Conservation (phyloP, 2,888 invertebrate genomes). For the Thysanoteuthis rhombus region DNA sequence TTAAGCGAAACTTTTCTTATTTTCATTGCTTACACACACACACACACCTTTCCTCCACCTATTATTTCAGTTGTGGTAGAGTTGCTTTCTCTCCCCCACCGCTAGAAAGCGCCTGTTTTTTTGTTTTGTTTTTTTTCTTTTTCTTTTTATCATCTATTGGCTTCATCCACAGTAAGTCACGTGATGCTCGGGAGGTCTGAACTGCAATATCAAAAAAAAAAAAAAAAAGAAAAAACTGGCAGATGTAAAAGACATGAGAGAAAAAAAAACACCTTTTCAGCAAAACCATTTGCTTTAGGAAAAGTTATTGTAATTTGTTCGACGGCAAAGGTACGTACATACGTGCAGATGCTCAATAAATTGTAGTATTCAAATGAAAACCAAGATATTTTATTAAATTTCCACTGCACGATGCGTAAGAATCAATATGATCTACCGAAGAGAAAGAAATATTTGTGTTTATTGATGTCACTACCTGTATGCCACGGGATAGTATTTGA, state of each 20-base stretch:
- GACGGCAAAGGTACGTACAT: background rate
- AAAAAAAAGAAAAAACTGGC: background rate
- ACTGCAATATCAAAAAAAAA: too few relatives aligned
- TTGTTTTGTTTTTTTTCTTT: background rate
- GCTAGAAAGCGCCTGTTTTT: background rate
- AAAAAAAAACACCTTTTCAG: background rate
- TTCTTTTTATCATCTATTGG: background rate
- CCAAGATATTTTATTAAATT: too few relatives aligned
- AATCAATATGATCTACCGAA: too few relatives aligned
- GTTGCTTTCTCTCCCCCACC: background rate
- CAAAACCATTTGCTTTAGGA: background rate
- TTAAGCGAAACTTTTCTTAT: background rate
- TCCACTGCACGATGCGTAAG: too few relatives aligned
- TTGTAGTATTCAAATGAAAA: too few relatives aligned
- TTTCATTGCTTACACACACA: background rate
- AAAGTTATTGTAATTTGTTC: background rate
- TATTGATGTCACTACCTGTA: too few relatives aligned
- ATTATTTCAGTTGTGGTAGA: background rate
- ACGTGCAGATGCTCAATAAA: too few relatives aligned
- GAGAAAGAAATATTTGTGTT: too few relatives aligned
- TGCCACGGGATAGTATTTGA: too few relatives aligned
- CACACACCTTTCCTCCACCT: background rate
- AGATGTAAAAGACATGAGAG: background rate
- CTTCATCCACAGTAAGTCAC: background rate
- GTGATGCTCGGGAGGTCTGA: background rate